phyloP scores from a whole-genome alignment of 2,113 vertebrate species.

The Lepus europaeus region DNA sequence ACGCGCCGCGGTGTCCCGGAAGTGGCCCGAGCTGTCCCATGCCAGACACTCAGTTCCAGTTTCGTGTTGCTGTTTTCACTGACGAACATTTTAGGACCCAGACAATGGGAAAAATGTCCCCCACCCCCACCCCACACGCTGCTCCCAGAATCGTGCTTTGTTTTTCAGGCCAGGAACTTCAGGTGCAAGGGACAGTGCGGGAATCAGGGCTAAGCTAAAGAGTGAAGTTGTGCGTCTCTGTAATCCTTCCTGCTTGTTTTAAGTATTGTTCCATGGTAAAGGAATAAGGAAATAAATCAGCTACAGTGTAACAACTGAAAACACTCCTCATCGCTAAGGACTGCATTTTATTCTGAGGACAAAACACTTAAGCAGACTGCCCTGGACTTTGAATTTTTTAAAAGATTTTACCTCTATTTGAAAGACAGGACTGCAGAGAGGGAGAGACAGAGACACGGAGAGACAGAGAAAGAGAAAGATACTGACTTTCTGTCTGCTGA shows the following conservation, averaged over 20 bases:
- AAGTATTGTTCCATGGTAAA: background rate
- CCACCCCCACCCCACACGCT: too few relatives aligned
- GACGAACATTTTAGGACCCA: fast-evolving
- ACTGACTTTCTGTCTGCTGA: too few relatives aligned
- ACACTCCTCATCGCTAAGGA: fast-evolving
- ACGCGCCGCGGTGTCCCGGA: fast-evolving
- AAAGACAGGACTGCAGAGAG: too few relatives aligned
- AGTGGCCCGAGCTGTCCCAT: too few relatives aligned
- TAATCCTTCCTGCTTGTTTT: fast-evolving
- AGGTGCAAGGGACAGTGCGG: background rate
- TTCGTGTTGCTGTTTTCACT: background rate
- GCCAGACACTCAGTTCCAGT: too few relatives aligned
- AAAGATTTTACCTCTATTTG: background rate
- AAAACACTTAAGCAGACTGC: background rate
- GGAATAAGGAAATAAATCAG: background rate
- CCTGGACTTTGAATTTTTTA: too few relatives aligned
- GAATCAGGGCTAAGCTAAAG: too few relatives aligned
- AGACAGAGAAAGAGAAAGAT: too few relatives aligned
- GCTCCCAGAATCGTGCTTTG: too few relatives aligned
- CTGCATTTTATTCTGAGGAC: background rate
- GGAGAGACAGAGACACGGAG: too few relatives aligned
- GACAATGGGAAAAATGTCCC: background rate
- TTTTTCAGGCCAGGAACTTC: background rate
- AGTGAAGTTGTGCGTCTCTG: too few relatives aligned
- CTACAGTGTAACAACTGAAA: background rate